Evolutionary conservation across 2,888 invertebrate species (phyloP).

Genomic region (Hydrotaea cyrtoneurina): DNA sequence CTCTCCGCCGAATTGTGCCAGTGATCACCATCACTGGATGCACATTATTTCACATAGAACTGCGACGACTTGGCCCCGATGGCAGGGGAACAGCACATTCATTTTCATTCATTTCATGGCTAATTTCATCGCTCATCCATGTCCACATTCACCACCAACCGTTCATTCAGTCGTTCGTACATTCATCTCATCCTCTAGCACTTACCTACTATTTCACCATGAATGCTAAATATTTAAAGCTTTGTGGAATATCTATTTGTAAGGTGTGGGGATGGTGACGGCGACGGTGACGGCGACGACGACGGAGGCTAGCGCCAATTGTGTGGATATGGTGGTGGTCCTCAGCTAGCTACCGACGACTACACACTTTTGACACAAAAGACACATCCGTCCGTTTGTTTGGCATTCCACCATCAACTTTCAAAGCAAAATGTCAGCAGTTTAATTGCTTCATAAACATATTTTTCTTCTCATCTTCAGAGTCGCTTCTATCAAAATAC

Average conservation of each 20-base stretch:
- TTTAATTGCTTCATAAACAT: constrained; percentile 78
- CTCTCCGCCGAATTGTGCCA: not conserved
- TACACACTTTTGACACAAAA: not conserved
- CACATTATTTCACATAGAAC: too few species aligned
- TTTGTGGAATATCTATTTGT: not conserved
- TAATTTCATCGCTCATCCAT: constrained; percentile 8
- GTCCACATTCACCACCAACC: too few species aligned
- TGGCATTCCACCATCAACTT: constrained; percentile 44
- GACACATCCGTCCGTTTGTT: constrained; percentile 33
- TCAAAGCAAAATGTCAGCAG: constrained; percentile 64
- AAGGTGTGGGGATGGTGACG: not conserved
- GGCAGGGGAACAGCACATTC: not conserved
- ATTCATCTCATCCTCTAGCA: not conserved
- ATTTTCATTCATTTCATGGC: constrained; percentile 29
- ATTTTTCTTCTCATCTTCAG: constrained; percentile 67
- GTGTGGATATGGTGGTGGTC: not conserved
- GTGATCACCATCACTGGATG: not conserved
- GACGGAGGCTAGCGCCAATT: not conserved
- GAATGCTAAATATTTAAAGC: constrained; percentile 15
- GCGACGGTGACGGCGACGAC: not conserved
- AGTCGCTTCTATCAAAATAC: not conserved
- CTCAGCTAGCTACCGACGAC: too few species aligned
- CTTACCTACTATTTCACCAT: not conserved
- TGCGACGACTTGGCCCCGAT: not conserved
- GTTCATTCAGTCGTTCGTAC: not conserved